Conservation (phyloP, 2,113 vertebrate genomes). For the Leptocoma aspasia region DNA sequence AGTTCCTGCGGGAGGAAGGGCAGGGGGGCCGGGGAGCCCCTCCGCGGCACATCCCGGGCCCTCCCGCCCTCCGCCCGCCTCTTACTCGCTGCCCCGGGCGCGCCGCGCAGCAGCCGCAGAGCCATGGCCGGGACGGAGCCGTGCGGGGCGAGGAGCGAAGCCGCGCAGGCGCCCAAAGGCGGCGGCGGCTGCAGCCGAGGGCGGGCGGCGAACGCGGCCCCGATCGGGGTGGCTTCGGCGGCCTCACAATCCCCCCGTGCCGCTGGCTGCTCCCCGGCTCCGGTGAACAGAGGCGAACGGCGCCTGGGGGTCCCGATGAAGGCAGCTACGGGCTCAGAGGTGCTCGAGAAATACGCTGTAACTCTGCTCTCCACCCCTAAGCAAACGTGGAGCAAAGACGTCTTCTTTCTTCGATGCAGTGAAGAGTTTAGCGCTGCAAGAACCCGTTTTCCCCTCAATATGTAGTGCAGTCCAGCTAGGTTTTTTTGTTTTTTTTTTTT, state of each 20-base stretch:
- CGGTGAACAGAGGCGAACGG: neutral
- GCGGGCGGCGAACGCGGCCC: rapidly evolving
- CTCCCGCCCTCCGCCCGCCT: neutral
- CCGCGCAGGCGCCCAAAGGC: neutral
- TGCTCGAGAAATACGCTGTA: neutral
- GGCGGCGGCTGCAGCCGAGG: neutral
- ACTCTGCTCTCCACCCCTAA: neutral
- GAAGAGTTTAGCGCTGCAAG: neutral
- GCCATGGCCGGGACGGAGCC: neutral
- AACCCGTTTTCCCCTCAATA: rapidly evolving
- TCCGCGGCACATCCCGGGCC: neutral
- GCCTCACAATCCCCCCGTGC: rapidly evolving
- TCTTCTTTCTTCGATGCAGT: neutral
- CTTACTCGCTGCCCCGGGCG: neutral
- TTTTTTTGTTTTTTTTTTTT: neutral
- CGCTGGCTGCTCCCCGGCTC: neutral
- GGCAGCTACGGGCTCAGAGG: neutral
- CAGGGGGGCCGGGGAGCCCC: neutral
- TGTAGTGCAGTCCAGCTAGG: neutral
- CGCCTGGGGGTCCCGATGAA: neutral
- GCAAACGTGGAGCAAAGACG: neutral
- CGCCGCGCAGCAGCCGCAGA: neutral
- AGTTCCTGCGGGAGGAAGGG: neutral
- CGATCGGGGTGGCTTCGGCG: rapidly evolving
- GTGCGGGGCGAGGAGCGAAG: neutral